Evolutionary conservation across 2,797 vertebrate species (phyloP).

Genomic region (Danio tinwini): DNA sequence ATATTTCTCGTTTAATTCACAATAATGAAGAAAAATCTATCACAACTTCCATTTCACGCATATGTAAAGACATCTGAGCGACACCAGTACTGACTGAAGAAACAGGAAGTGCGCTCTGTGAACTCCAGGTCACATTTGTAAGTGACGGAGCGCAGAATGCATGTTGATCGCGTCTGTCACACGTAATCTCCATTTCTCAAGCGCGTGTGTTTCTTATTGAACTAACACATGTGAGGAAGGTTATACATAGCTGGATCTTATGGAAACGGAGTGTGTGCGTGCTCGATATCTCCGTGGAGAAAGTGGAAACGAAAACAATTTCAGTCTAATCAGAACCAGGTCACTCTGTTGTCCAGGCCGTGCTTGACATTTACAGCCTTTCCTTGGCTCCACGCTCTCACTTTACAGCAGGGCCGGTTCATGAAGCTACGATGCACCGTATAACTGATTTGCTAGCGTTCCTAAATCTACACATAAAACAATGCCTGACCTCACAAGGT

Average conservation of each 20-base stretch:
- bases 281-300: conserved; percentile 46
- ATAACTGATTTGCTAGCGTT: conserved; percentile 62
- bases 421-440: conserved; percentile 59
- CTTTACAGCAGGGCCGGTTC: conserved; percentile 46
- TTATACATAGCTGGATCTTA: conserved; percentile 39
- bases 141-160: conserved; percentile 36
- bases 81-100: neutral
- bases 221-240: conserved; percentile 32
- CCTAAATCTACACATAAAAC: conserved; percentile 59
- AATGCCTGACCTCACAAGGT: conserved; percentile 61
- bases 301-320: conserved; percentile 57
- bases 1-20: neutral
- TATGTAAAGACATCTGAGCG: neutral
- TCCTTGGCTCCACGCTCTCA: conserved; percentile 48
- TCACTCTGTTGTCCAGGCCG: conserved; percentile 47
- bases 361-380: conserved; percentile 60
- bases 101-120: conserved; percentile 48
- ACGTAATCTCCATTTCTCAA: conserved; percentile 21
- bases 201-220: conserved; percentile 39
- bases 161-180: conserved; percentile 48
- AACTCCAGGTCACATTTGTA: conserved; percentile 30
- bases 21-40: neutral
- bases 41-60: neutral
- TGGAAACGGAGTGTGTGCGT: conserved; percentile 11
- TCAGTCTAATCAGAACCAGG: conserved; percentile 60